Base-by-base conservation (phyloP, 2,113 vertebrate species). In the Microtus oregoni region DNA sequence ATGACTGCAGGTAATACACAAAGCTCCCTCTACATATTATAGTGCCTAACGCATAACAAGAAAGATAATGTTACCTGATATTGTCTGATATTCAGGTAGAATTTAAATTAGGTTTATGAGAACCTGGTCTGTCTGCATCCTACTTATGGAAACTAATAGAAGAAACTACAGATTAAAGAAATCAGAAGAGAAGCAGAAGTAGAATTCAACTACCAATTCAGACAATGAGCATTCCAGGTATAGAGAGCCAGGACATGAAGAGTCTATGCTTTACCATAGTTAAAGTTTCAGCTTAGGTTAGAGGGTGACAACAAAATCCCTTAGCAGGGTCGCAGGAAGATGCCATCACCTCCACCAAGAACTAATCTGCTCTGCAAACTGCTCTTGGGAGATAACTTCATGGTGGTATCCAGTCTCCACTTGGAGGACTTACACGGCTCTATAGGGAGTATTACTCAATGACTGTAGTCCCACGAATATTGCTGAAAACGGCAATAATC, bases 81-180 rank as follows among this genome's bases (percentile, higher is more conserved):
- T 12, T 52, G 68, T 44, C n/a, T 89, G 44, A 55, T 26, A 28
- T n/a, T 76, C 26, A 89, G 55, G 11, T 68, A 65, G 52, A 41
- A 86, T 72, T 77, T 67, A 78, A 73, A 52, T 2, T 72, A 55
- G 19, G 52, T 85, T 92, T 92, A 35, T 72, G 81, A 78, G 35
- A 95, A 83, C 24, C 4, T 41, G 12, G 35, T 52, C 77, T 55
- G 41, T 44, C 77, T 63, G 7, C 41, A 79, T 38, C 12, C 41
- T 92, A 26, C 52, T 50, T 26, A 32, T 68, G 19, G 79, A 93
- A 95, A 93, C 28, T 55, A 92, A 78, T 14, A 52, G 61, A 63
- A 94, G 55, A 90, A 91, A 86, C 44, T 90, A 76, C 26, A 28
- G 30, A 81, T 77, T 47, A 81, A 82, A 86, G 65, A 83, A 52